phyloP scores from a whole-genome alignment of 2,113 vertebrate species.

The Cinclus mexicanus region DNA sequence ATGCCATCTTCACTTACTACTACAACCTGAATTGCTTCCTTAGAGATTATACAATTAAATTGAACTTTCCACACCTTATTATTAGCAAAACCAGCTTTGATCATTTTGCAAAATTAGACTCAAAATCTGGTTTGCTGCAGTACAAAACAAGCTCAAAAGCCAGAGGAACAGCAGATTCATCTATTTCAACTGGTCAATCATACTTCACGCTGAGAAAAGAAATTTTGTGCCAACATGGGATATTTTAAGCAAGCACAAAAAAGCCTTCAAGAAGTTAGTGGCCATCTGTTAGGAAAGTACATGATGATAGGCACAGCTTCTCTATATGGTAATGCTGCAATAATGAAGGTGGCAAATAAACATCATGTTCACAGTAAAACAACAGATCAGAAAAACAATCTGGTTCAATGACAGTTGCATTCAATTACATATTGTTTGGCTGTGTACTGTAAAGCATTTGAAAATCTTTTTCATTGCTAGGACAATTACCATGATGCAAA shows the following conservation, averaged over 20 bases:
- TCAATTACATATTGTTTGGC: background rate
- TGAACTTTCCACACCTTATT: background rate
- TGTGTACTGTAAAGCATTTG: background rate
- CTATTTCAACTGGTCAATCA: background rate
- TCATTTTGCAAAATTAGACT: background rate
- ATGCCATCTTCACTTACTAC: background rate
- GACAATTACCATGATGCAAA: background rate
- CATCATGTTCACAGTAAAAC: constrained; percentile 9
- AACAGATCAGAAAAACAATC: constrained; percentile 34
- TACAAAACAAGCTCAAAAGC: background rate
- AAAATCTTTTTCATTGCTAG: background rate
- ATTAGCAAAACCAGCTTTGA: background rate
- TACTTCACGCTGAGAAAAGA: background rate
- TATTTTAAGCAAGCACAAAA: constrained; percentile 38
- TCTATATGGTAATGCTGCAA: constrained; percentile 9
- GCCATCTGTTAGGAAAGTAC: constrained; percentile 46
- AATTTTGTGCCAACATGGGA: background rate
- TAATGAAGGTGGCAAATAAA: constrained; percentile 52
- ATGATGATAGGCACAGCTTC: constrained; percentile 15
- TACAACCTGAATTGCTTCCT: background rate
- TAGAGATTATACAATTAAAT: background rate
- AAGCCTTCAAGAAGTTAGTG: constrained; percentile 20
- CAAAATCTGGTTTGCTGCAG: background rate
- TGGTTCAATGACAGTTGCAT: background rate
- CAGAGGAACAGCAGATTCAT: background rate